phyloP scores from a whole-genome alignment of 1,140 invertebrate species.

The Heliconius congener region DNA sequence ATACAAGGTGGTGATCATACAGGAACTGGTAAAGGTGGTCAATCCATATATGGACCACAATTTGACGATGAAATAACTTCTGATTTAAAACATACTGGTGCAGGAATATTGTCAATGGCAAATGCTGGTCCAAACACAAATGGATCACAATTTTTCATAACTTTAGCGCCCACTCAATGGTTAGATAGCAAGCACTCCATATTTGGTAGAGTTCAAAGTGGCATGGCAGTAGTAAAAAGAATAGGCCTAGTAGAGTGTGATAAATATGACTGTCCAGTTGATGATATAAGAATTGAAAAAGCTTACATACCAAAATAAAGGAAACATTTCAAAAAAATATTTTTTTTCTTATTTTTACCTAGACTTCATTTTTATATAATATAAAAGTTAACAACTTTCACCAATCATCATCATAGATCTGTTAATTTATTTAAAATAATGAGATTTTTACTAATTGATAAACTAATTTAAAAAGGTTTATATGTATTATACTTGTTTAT shows the following conservation, averaged over 20 bases:
- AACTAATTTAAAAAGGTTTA: no score
- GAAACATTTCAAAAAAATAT: background rate
- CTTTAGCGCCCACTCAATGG: conserved; percentile 97
- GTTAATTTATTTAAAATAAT: no score
- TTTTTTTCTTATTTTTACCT: background rate
- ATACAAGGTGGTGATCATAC: conserved; percentile 98
- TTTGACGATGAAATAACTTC: conserved; percentile 98
- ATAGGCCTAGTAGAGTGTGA: conserved; percentile 97
- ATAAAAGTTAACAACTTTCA: background rate
- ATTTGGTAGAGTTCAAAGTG: conserved; percentile 93
- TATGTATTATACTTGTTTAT: no score
- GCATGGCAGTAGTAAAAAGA: conserved; percentile 95
- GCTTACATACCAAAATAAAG: conserved; percentile 82
- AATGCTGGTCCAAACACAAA: conserved; percentile 84
- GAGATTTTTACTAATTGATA: no score
- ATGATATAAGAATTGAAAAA: conserved; percentile 94
- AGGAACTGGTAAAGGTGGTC: conserved; percentile 96
- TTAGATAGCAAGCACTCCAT: conserved; percentile 98
- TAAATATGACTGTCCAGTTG: conserved; percentile 93
- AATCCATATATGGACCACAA: conserved; percentile 96
- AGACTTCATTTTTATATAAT: background rate
- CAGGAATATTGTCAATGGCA: conserved; percentile 85
- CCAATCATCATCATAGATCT: no score
- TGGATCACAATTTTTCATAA: conserved; percentile 98
- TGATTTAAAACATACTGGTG: conserved; percentile 96